Conservation (phyloP, 1,140 invertebrate genomes). For the Drosophila obscura region DNA sequence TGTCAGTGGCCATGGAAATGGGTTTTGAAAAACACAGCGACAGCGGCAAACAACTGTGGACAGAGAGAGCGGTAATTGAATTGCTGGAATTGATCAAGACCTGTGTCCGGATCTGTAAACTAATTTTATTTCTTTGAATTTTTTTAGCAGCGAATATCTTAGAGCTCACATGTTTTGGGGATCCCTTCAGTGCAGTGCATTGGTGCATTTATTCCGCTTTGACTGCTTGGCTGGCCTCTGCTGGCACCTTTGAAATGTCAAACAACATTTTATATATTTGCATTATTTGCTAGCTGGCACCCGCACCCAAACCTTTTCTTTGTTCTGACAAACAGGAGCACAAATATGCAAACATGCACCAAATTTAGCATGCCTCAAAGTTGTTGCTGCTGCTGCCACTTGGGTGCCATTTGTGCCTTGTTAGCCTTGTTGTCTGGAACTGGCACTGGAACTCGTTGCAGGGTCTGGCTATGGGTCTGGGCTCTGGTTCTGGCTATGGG, state of each 20-base stretch:
- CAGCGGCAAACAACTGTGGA: constrained; percentile 21
- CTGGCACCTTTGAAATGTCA: background rate
- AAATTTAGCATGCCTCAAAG: constrained; percentile 32
- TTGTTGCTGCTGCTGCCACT: constrained; percentile 9
- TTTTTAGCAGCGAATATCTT: no score
- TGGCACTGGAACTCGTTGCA: constrained; percentile 1
- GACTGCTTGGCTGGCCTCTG: no score
- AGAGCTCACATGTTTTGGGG: no score
- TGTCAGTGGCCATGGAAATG: background rate
- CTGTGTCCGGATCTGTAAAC: no score
- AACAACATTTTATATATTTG: constrained; percentile 13
- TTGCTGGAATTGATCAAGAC: constrained; percentile 9
- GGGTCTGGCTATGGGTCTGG: background rate
- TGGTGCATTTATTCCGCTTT: no score
- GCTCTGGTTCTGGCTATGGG: no score
- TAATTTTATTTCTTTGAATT: no score
- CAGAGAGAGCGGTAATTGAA: constrained; percentile 32
- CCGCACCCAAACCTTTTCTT: constrained; percentile 11
- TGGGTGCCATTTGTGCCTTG: constrained; percentile 47
- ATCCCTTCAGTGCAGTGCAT: no score
- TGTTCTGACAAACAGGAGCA: constrained; percentile 44
- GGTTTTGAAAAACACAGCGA: background rate
- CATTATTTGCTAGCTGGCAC: constrained; percentile 1
- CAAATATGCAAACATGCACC: constrained; percentile 68
- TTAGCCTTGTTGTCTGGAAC: constrained; percentile 65